Conservation (phyloP, 2,797 vertebrate genomes). For the Eospalax fontanierii region DNA sequence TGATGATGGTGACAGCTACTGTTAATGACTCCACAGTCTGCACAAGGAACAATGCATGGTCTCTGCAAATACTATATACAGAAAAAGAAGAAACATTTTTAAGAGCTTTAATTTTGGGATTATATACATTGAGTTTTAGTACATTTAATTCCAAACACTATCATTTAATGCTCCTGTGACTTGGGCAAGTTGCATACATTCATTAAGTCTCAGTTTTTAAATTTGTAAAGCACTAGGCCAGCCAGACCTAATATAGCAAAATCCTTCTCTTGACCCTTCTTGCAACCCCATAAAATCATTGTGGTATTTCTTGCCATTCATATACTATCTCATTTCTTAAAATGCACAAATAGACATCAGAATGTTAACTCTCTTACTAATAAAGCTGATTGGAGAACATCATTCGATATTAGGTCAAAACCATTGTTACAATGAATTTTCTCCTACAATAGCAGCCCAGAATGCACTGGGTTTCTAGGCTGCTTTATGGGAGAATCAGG, state of each 20-base stretch:
- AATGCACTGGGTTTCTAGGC: neutral
- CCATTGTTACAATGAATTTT: conserved; percentile 10
- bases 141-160: neutral
- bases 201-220: conserved; percentile 7
- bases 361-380: neutral
- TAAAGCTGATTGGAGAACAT: neutral
- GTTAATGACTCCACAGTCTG: neutral
- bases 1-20: neutral
- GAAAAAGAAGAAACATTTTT: neutral
- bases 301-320: neutral
- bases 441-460: neutral
- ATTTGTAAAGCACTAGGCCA: neutral
- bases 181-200: conserved; percentile 22
- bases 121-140: conserved; percentile 2
- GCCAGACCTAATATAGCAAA: neutral
- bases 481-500: neutral
- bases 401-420: neutral
- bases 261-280: neutral
- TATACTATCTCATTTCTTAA: neutral
- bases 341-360: neutral
- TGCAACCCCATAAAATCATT: neutral
- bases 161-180: neutral
- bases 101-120: neutral
- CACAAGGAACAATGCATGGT: neutral
- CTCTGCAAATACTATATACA: neutral